phyloP scores from a whole-genome alignment of 2,113 vertebrate genomes.

The Hydrolagus affinis region DNA sequence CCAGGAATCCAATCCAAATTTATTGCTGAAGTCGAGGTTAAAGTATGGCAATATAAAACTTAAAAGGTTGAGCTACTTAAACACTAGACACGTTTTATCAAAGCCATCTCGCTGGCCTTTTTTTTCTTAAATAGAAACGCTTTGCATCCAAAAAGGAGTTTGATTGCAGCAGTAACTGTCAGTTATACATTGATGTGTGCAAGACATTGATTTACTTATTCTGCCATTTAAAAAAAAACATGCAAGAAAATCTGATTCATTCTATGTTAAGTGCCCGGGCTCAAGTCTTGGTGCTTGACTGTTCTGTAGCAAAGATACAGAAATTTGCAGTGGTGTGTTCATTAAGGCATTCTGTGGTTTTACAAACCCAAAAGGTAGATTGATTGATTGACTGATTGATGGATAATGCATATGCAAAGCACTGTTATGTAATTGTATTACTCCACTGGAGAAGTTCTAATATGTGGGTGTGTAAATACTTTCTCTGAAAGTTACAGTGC shows the following conservation, averaged over 20 bases:
- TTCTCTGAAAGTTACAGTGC: neutral
- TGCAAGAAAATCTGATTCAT: neutral
- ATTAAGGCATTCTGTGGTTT: no score
- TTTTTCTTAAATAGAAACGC: neutral
- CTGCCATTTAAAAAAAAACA: no score
- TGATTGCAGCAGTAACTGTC: neutral
- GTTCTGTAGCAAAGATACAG: neutral
- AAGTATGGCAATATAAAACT: constrained; percentile 14
- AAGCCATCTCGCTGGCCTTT: no score
- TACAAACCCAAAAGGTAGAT: no score
- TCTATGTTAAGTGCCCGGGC: neutral
- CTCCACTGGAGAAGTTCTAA: no score
- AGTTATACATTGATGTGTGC: neutral
- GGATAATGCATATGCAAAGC: no score
- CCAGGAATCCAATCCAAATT: constrained; percentile 5
- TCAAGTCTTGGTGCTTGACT: neutral
- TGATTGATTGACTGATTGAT: no score
- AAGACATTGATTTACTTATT: neutral
- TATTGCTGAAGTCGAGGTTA: constrained; percentile 22
- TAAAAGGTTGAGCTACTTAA: constrained; percentile 5
- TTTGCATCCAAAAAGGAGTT: neutral
- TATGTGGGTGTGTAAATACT: neutral
- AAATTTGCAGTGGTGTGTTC: no score
- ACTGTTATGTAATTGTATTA: neutral
- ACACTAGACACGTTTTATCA: neutral